A percentile compares a stretch with the other conserved stretches of the same genome.
These are phyloP conservation scores for Ceyx margarethae DNA, from an alignment of 2,113 vertebrate genomes.

Conservation along the genomic window DNA sequence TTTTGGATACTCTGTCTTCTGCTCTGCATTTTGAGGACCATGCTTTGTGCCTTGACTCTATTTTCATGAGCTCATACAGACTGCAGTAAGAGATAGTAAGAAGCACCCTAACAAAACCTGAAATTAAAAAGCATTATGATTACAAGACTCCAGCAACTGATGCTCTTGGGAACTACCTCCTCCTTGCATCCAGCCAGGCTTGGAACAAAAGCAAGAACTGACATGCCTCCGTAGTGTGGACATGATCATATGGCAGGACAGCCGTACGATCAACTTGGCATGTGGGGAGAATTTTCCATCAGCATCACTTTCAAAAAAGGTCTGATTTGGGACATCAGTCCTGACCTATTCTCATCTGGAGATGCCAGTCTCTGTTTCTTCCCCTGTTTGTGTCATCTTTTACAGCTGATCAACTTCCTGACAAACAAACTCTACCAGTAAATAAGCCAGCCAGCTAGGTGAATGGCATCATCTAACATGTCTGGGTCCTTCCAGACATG, in stretches of 20 bases:
- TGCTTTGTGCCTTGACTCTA: neutral
- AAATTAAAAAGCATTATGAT: neutral
- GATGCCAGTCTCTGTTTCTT: slow-evolving; percentile 1
- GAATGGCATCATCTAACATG: neutral
- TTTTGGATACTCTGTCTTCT: neutral
- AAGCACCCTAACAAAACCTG: neutral
- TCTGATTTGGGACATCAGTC: neutral
- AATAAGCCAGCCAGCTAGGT: neutral
- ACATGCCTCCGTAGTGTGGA: neutral
- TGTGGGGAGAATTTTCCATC: neutral
- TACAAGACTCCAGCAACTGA: neutral
- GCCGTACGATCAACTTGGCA: neutral
- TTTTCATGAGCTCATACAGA: neutral
- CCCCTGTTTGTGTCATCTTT: neutral
- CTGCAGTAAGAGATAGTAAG: neutral
- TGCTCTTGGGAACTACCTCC: neutral
- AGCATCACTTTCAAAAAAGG: neutral
- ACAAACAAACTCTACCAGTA: neutral
- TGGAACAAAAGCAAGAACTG: neutral
- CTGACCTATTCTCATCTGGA: neutral
- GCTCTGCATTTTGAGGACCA: neutral
- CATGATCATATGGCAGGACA: neutral
- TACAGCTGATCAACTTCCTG: neutral
- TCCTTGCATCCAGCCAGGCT: neutral
- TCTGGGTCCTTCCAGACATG: neutral